Evolutionary conservation across 2,113 vertebrate species (phyloP), one percentile per base, ranked within the genome.

Genomic region (Hyperopisus bebe): DNA sequence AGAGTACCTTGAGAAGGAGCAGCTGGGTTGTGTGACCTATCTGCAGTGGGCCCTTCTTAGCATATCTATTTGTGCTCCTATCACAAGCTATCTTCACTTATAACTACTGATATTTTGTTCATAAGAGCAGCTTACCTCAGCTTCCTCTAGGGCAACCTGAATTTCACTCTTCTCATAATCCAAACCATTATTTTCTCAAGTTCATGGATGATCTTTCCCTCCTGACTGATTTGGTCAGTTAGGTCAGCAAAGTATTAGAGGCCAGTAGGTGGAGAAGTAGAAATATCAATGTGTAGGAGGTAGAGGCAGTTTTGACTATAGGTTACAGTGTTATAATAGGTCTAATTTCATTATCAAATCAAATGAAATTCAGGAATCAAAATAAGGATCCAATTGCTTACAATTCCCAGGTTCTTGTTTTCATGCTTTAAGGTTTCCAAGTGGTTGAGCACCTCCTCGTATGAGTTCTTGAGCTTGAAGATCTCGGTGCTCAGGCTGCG

Each of bases 101-200:
- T 17, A 58, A 24, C 3, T 24, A 15, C 6, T 42, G 15, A 58
- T 2, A 24, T 48, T 8, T 55, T 50, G 35, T 24, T 17, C 0
- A 0, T n/a, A 9, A 88, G 86, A 88, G 15, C 9, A 27, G 24
- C 91, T 92, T 91, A 99, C 98, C 96, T 99, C 98, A 1, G 97
- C 98, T 93, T 99, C 98, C 91, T 98, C 98, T 90, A 99, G 94
- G 0, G 97, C 97, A 0, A 97, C 97, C 90, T 99, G 98, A 89
- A 98, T 97, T 87, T 99, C 98, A 0, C 90, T 96, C 94, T 98
- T 99, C 95, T 99, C 98, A 0, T 94, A 90, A 90, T 99, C 98
- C 92, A 99, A 94, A 0, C 93, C 66, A 91, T 99, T 77, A 97
- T 93, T 92, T 99, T 99, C 94, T 99, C 98, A 91, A 99, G 95